Evolutionary conservation across 2,888 invertebrate species (phyloP), one percentile per base, ranked within the genome.

Genomic region (Apamea anceps): DNA sequence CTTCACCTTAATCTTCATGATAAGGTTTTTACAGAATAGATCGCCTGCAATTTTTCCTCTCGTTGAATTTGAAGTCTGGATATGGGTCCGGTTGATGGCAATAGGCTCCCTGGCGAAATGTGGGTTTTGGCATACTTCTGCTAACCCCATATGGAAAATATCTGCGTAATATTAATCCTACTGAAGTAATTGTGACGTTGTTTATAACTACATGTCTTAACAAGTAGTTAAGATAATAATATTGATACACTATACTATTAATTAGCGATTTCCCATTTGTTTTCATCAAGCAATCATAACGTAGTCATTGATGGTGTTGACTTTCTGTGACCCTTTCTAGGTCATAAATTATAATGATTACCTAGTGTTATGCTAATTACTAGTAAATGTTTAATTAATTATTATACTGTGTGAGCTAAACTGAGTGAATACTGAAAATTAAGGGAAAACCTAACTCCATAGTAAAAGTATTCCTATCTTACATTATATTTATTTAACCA

Each of bases 171-270:
- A 12, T 21, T 21, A 48, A 21, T 21, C 7, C 3, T 60, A 60
- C 15, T 28, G 5, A 72, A 32, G 74, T 32, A 5, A 62, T 60
- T 60, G 37, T 48, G 60, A 60, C 45, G n/a, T 60, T 75, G 7
- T 48, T 75, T 32, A 21, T 15, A 37, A 21, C n/a, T 57, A 28
- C 25, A 18, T 54, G 10, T 45, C 12, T 25, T 42, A 75, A 75
- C 21, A 45, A 48, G n/a, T 45, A 32, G 12, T 57, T 78, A 48
- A 48, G 79, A 78, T 66, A 74, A 37, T 37, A 28, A 21, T 54
- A 32, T 65, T 77, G 51, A 37, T 78, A 54, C 28, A 78, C 67
- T 79, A 78, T 32, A 25, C 10, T 32, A 37, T n/a, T 67, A 78
- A 79, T 79, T 79, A 21, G 10, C 10, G 1, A 63, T 63, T 65